Conservation (phyloP, 2,888 invertebrate genomes). For the Sphaerophoria taeniata region DNA sequence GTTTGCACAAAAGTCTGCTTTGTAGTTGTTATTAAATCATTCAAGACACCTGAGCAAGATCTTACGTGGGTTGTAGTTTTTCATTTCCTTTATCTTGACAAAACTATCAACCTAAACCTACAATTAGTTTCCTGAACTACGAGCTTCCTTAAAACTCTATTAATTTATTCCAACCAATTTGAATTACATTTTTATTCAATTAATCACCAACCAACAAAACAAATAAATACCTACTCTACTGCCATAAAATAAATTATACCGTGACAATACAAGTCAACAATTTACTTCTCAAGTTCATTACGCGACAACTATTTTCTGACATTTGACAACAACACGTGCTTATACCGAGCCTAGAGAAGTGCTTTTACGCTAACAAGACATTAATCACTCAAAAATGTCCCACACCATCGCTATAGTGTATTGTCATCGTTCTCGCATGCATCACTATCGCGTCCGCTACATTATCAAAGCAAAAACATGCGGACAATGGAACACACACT, state of each 20-base stretch:
- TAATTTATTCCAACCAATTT: constrained; percentile 15
- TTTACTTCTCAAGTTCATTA: constrained; percentile 47
- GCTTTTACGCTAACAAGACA: constrained; percentile 49
- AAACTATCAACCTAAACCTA: too few species aligned
- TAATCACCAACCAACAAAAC: not conserved
- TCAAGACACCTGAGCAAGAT: too few species aligned
- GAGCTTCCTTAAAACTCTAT: not conserved
- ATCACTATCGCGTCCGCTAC: not conserved
- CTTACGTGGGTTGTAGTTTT: too few species aligned
- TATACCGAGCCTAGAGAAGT: constrained; percentile 38
- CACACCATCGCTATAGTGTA: not conserved
- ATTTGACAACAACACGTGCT: constrained; percentile 64
- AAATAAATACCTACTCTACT: not conserved
- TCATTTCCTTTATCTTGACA: too few species aligned
- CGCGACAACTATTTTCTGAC: constrained; percentile 41
- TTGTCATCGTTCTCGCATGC: too few species aligned
- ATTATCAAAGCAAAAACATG: not conserved
- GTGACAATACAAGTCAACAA: constrained; percentile 49
- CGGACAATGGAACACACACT: not conserved
- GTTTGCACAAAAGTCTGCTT: too few species aligned
- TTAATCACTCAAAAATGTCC: constrained; percentile 60
- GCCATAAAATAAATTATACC: constrained; percentile 6
- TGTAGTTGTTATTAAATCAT: too few species aligned
- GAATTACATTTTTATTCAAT: constrained; percentile 12
- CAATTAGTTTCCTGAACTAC: not conserved